Percentiles rank a stretch among this genome's conserved stretches.
Conservation (phyloP, 2,113 vertebrate genomes). For the Rhipidura dahli region DNA sequence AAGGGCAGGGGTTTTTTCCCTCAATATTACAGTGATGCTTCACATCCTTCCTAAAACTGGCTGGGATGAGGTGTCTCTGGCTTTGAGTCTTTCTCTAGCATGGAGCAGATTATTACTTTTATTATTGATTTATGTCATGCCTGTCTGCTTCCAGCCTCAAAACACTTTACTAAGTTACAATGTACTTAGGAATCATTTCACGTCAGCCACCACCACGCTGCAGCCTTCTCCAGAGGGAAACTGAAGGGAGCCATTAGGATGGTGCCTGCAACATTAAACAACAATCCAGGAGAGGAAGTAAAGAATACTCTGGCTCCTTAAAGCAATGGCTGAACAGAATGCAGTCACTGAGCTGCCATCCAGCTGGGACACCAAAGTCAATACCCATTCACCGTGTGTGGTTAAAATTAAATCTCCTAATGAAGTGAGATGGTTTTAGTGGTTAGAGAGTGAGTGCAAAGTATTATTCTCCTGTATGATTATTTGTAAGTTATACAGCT, state of each 20-base stretch:
- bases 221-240: constrained; percentile 41
- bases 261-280: constrained; percentile 67
- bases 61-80: constrained; percentile 27
- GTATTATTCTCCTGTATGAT: constrained; percentile 53
- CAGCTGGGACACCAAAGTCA: constrained; percentile 62
- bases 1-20: background rate
- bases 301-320: constrained; percentile 53
- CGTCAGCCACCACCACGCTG: constrained; percentile 7
- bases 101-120: constrained; percentile 39
- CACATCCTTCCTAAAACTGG: constrained; percentile 39
- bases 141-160: constrained; percentile 58
- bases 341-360: constrained; percentile 48
- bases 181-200: constrained; percentile 46
- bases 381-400: constrained; percentile 51
- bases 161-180: constrained; percentile 64
- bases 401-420: constrained; percentile 65
- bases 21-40: constrained; percentile 10
- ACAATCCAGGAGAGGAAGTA: constrained; percentile 56
- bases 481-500: constrained; percentile 53
- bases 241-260: constrained; percentile 64
- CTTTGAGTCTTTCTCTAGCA: constrained; percentile 13
- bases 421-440: constrained; percentile 63
- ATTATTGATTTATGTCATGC: constrained; percentile 56
- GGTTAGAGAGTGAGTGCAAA: constrained; percentile 53
- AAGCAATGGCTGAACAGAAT: constrained; percentile 41